These are phyloP conservation scores for Gymnodraco acuticeps DNA, from an alignment of 2,797 vertebrate genomes.

Conservation along the genomic window DNA sequence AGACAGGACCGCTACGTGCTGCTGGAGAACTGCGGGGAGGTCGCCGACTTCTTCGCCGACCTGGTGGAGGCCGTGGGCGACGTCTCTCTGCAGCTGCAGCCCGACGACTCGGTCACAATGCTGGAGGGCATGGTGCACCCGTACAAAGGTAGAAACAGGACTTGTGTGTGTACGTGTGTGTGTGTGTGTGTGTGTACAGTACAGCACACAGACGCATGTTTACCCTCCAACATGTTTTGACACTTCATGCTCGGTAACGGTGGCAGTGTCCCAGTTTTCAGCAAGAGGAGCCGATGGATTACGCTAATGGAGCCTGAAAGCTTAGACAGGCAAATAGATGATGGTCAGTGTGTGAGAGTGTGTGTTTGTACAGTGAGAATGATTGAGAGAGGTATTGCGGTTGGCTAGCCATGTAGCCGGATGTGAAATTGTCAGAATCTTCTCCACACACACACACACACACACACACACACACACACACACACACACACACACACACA, in stretches of 20 bases:
- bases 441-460: constrained; percentile 15
- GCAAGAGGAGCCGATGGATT: constrained; percentile 41
- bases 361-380: constrained; percentile 26
- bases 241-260: constrained; percentile 34
- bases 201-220: constrained; percentile 4
- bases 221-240: constrained; percentile 49
- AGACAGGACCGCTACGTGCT: constrained; percentile 97
- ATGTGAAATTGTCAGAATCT: constrained; percentile 69
- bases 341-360: constrained; percentile 23
- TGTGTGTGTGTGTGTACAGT: neutral
- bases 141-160: constrained; percentile 86
- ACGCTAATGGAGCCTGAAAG: constrained; percentile 76
- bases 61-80: constrained; percentile 93
- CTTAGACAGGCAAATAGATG: constrained; percentile 59
- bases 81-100: constrained; percentile 91
- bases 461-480: constrained; percentile 27
- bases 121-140: constrained; percentile 94
- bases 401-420: constrained; percentile 60
- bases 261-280: constrained; percentile 14
- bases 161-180: neutral
- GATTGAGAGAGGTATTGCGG: constrained; percentile 68
- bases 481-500: too few species aligned
- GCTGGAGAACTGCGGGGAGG: constrained; percentile 90
- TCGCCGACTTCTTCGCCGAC: constrained; percentile 94
- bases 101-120: constrained; percentile 88